A percentile compares a stretch with the other conserved stretches of the same genome.
These are phyloP conservation scores for Loris lydekkerianus DNA, from an alignment of 2,797 vertebrate genomes.

Conservation along the genomic window DNA sequence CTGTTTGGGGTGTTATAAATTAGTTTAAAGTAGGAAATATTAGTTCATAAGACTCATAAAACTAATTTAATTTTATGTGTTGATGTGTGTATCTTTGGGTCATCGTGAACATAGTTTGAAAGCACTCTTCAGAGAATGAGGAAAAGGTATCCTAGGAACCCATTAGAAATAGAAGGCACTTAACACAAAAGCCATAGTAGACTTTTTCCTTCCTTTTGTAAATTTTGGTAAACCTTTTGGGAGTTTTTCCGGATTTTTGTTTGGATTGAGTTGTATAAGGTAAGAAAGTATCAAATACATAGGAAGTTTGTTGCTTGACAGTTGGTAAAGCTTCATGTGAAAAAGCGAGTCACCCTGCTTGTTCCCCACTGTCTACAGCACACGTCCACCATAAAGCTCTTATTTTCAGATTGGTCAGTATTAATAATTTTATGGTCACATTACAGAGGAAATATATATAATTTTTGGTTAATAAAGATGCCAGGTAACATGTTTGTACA, in stretches of 20 bases:
- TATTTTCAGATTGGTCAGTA: not conserved
- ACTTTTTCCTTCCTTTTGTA: not conserved
- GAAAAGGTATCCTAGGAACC: not conserved
- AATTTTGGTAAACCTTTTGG: not conserved
- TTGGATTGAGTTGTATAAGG: not conserved
- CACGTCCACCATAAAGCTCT: not conserved
- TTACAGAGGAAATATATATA: not conserved
- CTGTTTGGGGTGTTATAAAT: not conserved
- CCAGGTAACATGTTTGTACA: not conserved
- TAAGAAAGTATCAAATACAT: not conserved
- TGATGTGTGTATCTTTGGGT: not conserved
- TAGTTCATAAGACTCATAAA: not conserved
- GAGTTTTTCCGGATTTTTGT: constrained; percentile 43
- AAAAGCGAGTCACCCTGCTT: not conserved
- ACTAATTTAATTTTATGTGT: not conserved
- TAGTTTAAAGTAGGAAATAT: not conserved
- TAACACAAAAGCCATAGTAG: not conserved
- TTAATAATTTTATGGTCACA: not conserved
- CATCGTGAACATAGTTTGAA: not conserved
- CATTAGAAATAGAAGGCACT: not conserved
- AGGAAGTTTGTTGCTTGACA: not conserved
- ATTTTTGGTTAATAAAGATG: not conserved
- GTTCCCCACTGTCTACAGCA: not conserved
- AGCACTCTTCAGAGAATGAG: not conserved
- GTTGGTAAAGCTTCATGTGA: not conserved